Conservation (phyloP, 2,888 invertebrate species). For the Mythimna impura region DNA sequence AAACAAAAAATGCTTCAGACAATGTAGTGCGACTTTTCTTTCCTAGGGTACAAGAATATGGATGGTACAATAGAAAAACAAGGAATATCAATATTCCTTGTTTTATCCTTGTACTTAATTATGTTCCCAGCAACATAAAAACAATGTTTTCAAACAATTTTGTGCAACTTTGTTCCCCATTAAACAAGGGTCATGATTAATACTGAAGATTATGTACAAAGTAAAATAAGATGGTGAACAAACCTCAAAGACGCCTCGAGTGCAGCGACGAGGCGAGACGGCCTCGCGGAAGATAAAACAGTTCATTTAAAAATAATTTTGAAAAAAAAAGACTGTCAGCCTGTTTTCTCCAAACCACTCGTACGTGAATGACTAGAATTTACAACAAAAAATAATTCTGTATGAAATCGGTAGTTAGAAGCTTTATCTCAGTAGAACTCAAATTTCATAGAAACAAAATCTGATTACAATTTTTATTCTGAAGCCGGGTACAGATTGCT, state of each 20-base stretch:
- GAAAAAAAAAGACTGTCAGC: neutral
- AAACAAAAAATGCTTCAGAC: too few species aligned
- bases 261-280: conserved; percentile 52
- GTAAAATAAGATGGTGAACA: conserved; percentile 10
- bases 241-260: conserved; percentile 53
- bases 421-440: neutral
- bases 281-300: conserved; percentile 24
- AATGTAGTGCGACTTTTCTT: too few species aligned
- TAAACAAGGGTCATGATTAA: neutral
- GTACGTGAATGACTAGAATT: neutral
- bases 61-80: neutral
- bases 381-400: neutral
- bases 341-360: conserved; percentile 4
- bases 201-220: neutral
- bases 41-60: too few species aligned
- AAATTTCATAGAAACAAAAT: neutral
- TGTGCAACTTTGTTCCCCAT: neutral
- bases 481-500: too few species aligned
- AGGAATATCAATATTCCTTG: neutral
- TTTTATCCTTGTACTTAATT: neutral
- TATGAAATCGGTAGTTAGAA: neutral
- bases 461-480: too few species aligned
- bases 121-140: neutral
- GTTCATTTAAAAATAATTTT: neutral
- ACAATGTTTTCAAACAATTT: neutral